Conservation (phyloP, 1,140 invertebrate genomes). For the Dinoponera quadriceps region DNA sequence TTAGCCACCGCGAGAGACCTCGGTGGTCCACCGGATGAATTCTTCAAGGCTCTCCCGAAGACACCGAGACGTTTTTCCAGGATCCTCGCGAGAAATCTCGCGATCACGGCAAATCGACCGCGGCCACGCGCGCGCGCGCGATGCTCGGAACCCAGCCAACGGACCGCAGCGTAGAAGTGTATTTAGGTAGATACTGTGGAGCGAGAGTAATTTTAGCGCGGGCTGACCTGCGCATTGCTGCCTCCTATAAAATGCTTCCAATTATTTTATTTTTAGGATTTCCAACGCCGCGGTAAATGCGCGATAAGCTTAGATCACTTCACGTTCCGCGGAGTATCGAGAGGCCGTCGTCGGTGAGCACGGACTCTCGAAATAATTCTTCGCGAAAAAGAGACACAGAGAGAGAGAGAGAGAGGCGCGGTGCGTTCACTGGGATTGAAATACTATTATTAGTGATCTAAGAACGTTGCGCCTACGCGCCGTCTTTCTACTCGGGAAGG, state of each 20-base stretch:
- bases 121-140: constrained; percentile 56
- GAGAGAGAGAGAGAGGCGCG: not conserved
- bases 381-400: not conserved
- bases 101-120: constrained; percentile 72
- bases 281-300: constrained; percentile 67
- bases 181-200: constrained; percentile 84
- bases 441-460: not conserved
- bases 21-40: not conserved
- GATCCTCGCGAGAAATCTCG: not conserved
- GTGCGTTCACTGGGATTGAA: not conserved
- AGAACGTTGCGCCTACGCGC: not conserved
- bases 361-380: not conserved
- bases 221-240: constrained; percentile 81
- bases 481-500: not conserved
- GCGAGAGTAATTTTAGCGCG: constrained; percentile 83
- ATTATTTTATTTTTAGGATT: constrained; percentile 85
- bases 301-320: constrained; percentile 13
- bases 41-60: no score
- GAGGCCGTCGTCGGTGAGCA: not conserved
- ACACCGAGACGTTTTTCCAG: not conserved
- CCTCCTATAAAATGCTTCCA: constrained; percentile 82
- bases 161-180: constrained; percentile 80
- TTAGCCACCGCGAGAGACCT: not conserved
- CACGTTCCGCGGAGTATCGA: not conserved
- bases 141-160: constrained; percentile 81